phyloP scores from a whole-genome alignment of 2,888 invertebrate species.

The Sepioteuthis lessoniana region DNA sequence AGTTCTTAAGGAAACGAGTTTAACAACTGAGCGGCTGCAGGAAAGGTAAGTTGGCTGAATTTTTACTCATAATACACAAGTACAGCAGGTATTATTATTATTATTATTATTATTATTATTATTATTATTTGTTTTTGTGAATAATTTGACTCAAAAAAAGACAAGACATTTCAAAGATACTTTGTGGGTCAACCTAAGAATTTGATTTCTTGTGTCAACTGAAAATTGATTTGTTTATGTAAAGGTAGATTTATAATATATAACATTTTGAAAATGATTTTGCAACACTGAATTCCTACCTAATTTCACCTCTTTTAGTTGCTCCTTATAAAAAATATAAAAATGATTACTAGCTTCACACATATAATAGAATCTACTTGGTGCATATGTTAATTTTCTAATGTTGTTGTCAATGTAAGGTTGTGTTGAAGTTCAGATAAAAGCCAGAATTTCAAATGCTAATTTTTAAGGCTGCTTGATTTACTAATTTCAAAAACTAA shows the following conservation, averaged over 20 bases:
- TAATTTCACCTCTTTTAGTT: neutral
- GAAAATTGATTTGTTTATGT: neutral
- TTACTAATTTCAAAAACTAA: neutral
- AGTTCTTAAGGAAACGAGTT: conserved; percentile 39
- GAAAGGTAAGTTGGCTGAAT: conserved; percentile 42
- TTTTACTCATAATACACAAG: neutral
- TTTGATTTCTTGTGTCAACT: neutral
- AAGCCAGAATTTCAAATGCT: neutral
- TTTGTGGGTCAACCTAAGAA: neutral
- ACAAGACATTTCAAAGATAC: neutral
- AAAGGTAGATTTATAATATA: neutral
- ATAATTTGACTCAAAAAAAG: neutral
- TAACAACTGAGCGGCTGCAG: conserved; percentile 40
- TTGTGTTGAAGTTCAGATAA: neutral
- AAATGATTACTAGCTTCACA: neutral
- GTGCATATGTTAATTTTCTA: neutral
- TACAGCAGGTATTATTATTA: neutral
- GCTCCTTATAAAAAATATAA: neutral
- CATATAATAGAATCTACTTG: neutral
- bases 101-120: neutral
- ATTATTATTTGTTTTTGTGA: neutral
- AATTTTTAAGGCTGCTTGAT: neutral
- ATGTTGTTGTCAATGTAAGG: neutral
- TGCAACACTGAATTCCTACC: neutral
- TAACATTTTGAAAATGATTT: neutral